Conservation (phyloP, 2,113 vertebrate species). For the Neolamprologus sp. region DNA sequence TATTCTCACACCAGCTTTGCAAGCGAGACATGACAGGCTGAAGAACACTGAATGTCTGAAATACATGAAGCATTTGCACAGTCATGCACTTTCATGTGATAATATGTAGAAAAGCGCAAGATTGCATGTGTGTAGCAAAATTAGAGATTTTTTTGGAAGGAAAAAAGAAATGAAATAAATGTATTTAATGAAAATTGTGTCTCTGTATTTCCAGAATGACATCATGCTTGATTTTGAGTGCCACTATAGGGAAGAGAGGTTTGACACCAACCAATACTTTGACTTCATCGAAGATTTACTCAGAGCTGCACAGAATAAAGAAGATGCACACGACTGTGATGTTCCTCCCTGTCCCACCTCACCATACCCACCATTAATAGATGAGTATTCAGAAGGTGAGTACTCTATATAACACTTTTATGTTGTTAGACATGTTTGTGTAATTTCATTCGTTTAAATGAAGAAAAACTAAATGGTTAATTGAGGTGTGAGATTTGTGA, state of each 20-base stretch:
- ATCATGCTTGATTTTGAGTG: conserved; percentile 70
- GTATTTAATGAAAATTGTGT: background rate
- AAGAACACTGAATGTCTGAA: background rate
- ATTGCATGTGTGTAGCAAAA: background rate
- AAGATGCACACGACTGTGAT: conserved; percentile 55
- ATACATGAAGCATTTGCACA: background rate
- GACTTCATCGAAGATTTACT: conserved; percentile 69
- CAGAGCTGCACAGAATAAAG: conserved; percentile 47
- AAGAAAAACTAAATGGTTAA: background rate
- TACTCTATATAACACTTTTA: background rate
- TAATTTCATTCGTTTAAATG: background rate
- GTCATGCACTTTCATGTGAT: background rate
- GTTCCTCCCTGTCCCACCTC: conserved; percentile 65
- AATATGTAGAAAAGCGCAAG: background rate
- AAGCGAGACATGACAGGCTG: background rate
- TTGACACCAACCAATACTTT: conserved; percentile 68
- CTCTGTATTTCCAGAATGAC: conserved; percentile 37
- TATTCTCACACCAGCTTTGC: background rate
- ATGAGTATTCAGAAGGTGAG: conserved; percentile 14
- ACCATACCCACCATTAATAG: background rate
- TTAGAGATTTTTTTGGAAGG: background rate
- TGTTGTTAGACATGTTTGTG: background rate
- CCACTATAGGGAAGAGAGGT: conserved; percentile 66
- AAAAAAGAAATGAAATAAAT: background rate
- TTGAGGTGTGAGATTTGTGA: background rate